Evolutionary conservation across 2,888 invertebrate genomes (phyloP).

Genomic region (Drosophila meridiana): DNA sequence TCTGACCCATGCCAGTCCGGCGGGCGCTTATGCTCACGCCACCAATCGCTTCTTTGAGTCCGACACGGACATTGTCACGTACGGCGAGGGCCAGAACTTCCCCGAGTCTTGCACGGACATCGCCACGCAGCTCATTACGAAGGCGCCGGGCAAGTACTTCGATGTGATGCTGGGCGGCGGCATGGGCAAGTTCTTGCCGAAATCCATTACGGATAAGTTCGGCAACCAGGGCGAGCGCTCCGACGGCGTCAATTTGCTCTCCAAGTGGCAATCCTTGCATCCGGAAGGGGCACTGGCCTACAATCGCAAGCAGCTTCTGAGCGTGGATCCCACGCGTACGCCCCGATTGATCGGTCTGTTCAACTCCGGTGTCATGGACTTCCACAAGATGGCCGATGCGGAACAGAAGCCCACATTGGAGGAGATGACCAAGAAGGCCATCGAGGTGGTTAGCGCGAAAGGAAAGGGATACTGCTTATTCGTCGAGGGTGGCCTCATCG

Average conservation of each 20-base stretch:
- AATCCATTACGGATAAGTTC: slow-evolving; percentile 85
- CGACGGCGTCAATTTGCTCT: slow-evolving; percentile 89
- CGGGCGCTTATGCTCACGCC: slow-evolving; percentile 89
- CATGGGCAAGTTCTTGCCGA: slow-evolving; percentile 74
- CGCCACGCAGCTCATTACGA: slow-evolving; percentile 89
- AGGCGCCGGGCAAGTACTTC: slow-evolving; percentile 88
- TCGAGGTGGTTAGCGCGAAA: slow-evolving; percentile 86
- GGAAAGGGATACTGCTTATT: slow-evolving; percentile 90
- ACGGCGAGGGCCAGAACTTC: slow-evolving; percentile 79
- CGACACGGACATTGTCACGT: slow-evolving; percentile 86
- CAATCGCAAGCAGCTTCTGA: slow-evolving; percentile 66
- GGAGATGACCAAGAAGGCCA: slow-evolving; percentile 89
- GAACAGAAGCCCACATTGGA: slow-evolving; percentile 86
- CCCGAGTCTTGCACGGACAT: slow-evolving; percentile 88
- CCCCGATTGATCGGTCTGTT: slow-evolving; percentile 87
- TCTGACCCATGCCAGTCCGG: slow-evolving; percentile 92
- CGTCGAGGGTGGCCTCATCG: slow-evolving; percentile 87
- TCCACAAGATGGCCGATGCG: slow-evolving; percentile 86
- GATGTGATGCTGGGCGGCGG: slow-evolving; percentile 87
- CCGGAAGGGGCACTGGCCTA: slow-evolving; percentile 82
- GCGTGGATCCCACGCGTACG: slow-evolving; percentile 83
- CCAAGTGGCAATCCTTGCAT: slow-evolving; percentile 87
- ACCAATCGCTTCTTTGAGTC: slow-evolving; percentile 90
- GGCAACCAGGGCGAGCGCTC: slow-evolving; percentile 86
- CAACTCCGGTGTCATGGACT: slow-evolving; percentile 86